Evolutionary conservation across 2,888 invertebrate species (phyloP), one percentile per base, ranked within the genome.

Genomic region (Hemistola chrysoprasaria): DNA sequence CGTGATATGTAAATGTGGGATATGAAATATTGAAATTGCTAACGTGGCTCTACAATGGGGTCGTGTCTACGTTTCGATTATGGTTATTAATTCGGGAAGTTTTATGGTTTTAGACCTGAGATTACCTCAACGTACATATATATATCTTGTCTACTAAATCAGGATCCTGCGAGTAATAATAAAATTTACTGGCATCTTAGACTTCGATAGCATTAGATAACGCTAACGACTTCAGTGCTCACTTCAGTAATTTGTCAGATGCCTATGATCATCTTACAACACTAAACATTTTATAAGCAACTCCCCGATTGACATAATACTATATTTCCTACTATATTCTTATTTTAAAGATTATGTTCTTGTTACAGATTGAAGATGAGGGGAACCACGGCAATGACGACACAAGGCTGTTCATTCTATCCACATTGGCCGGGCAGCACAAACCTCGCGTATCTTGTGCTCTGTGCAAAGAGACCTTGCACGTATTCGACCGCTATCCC

Each of bases 321-420:
- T n/a, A n/a, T n/a, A n/a, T n/a, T n/a, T n/a, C n/a, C n/a, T n/a
- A n/a, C n/a, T n/a, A n/a, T n/a, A n/a, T n/a, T n/a, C n/a, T n/a
- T n/a, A n/a, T n/a, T n/a, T n/a, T n/a, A n/a, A n/a, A n/a, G n/a
- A n/a, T n/a, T n/a, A n/a, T n/a, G n/a, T n/a, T 16, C 16, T 16
- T 84, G 91, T 90, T 92, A 31, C 91, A 97, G 96, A 97, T 98
- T 92, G 98, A 99, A 88, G 98, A 99, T 76, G 98, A 99, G 78
- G 98, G 97, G 52, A 97, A 97, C 85, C 98, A 98, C 78, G 98
- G 98, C 65, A 98, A 98, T 85, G 99, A 99, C 78, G 99, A 99
- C 78, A 98, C 97, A 31, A 93, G 98, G 59, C 95, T 97, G 71
- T 98, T 98, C 90, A 96, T 99, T 65, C 90, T 99, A 73, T 97